phyloP scores from a whole-genome alignment of 2,888 invertebrate species.

The Pterostichus madidus region DNA sequence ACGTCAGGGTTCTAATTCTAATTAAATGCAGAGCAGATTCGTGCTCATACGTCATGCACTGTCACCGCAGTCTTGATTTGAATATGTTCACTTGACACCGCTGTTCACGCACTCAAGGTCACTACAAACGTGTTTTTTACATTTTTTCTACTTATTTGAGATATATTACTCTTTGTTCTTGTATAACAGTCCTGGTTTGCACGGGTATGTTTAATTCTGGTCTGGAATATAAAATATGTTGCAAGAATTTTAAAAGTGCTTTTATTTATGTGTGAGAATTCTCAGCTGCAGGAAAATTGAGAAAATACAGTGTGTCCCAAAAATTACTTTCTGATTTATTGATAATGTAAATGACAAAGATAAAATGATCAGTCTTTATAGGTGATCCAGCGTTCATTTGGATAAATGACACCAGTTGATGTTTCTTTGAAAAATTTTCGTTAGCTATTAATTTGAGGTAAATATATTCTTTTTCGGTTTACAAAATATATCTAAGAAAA shows the following conservation, averaged over 20 bases:
- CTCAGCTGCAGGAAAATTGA: neutral
- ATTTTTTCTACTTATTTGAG: slow-evolving; percentile 52
- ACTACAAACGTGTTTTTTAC: slow-evolving; percentile 38
- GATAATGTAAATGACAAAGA: too few species aligned
- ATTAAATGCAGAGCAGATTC: slow-evolving; percentile 40
- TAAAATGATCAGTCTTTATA: too few species aligned
- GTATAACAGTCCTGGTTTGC: slow-evolving; percentile 52
- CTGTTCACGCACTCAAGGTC: slow-evolving; percentile 44
- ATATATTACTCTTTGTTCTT: slow-evolving; percentile 55
- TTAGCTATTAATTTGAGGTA: too few species aligned
- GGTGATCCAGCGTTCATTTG: too few species aligned
- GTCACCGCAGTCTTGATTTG: slow-evolving; percentile 44
- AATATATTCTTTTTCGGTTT: too few species aligned
- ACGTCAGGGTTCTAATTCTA: neutral
- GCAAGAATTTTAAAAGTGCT: slow-evolving; percentile 39
- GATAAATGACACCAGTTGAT: too few species aligned
- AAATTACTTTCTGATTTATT: too few species aligned
- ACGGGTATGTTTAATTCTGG: slow-evolving; percentile 48
- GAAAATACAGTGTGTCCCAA: neutral
- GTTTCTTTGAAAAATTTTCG: too few species aligned
- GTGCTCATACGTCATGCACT: neutral
- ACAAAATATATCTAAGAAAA: too few species aligned
- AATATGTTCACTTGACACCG: slow-evolving; percentile 51
- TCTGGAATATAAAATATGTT: slow-evolving; percentile 58
- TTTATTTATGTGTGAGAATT: slow-evolving; percentile 46